Conservation (phyloP, 1,140 invertebrate species). For the Anoplophora glabripennis region DNA sequence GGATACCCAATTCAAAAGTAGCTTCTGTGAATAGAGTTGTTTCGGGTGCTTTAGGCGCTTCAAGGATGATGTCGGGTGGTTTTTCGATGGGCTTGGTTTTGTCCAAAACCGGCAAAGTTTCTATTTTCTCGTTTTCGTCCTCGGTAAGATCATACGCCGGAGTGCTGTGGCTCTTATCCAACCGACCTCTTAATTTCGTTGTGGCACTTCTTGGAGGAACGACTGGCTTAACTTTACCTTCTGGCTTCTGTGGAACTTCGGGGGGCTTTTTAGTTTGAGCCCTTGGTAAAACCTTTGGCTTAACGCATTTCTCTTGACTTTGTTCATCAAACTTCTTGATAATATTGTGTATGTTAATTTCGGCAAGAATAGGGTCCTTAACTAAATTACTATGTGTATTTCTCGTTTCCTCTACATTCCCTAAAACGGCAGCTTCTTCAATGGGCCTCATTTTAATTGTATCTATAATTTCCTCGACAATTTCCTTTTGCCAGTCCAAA, state of each 20-base stretch:
- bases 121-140: constrained; percentile 23
- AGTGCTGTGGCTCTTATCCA: constrained; percentile 75
- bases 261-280: constrained; percentile 39
- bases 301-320: constrained; percentile 19
- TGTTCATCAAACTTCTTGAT: constrained; percentile 46
- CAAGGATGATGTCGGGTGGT: constrained; percentile 1
- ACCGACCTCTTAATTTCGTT: constrained; percentile 51
- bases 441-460: constrained; percentile 24
- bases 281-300: constrained; percentile 39
- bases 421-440: constrained; percentile 6
- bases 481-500: constrained; percentile 45
- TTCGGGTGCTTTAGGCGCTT: not conserved
- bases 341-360: constrained; percentile 46
- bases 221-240: constrained; percentile 37
- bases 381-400: not conserved
- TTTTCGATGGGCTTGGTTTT: constrained; percentile 3
- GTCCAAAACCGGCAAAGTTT: constrained; percentile 2
- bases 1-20: constrained; percentile 41
- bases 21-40: constrained; percentile 19
- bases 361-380: constrained; percentile 37
- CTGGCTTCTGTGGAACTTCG: constrained; percentile 43
- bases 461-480: constrained; percentile 39
- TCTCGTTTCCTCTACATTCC: not conserved
- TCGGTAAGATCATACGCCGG: constrained; percentile 69
- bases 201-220: constrained; percentile 42